Conservation (phyloP, 2,113 vertebrate genomes). For the Misgurnus anguillicaudatus region DNA sequence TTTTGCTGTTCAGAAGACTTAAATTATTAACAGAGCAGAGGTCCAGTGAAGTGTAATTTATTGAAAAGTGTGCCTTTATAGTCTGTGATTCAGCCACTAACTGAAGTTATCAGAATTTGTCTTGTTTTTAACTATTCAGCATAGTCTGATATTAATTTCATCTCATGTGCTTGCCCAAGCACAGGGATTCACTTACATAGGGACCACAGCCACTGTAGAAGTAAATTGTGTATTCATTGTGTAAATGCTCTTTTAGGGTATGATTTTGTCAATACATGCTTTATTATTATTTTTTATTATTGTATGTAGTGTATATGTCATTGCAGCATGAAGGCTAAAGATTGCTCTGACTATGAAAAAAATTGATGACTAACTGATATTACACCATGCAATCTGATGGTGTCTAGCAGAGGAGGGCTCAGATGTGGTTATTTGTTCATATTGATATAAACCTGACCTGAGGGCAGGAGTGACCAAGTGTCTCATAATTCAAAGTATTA, state of each 20-base stretch:
- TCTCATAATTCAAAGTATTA: neutral
- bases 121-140: neutral
- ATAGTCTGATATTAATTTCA: neutral
- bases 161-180: neutral
- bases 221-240: neutral
- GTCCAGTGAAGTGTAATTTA: neutral
- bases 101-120: neutral
- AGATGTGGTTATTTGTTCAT: constrained; percentile 20
- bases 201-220: neutral
- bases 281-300: neutral
- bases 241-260: neutral
- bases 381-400: neutral
- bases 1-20: constrained; percentile 45
- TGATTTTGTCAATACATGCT: neutral
- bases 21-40: constrained; percentile 48
- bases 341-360: neutral
- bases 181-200: neutral
- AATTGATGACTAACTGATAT: neutral
- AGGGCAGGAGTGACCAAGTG: neutral
- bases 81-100: neutral
- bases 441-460: constrained; percentile 14
- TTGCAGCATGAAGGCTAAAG: neutral
- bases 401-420: neutral
- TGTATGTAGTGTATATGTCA: neutral
- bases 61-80: neutral